Conservation (phyloP, 1,140 invertebrate species). For the Eubasilissa regina region DNA sequence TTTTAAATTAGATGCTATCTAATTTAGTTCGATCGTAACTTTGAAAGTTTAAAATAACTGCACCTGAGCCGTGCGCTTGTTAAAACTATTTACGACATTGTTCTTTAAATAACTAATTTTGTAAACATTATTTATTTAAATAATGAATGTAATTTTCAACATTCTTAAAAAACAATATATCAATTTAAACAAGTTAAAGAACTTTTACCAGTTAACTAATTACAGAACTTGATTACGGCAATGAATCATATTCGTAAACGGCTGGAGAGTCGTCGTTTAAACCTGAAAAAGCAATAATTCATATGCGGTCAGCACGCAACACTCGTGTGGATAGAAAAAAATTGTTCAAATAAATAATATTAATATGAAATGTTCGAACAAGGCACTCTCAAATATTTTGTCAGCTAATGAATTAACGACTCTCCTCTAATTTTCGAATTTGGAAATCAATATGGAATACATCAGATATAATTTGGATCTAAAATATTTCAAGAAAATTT, state of each 20-base stretch:
- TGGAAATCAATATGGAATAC: too few species aligned
- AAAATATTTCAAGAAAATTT: too few species aligned
- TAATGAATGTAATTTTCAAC: neutral
- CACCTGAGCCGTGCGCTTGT: too few species aligned
- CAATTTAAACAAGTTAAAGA: conserved; percentile 11
- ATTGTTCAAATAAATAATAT: conserved; percentile 16
- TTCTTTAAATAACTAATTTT: too few species aligned
- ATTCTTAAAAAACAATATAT: conserved; percentile 7
- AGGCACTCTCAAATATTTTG: neutral
- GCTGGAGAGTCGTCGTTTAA: conserved; percentile 25
- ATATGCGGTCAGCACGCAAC: neutral
- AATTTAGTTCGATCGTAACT: too few species aligned
- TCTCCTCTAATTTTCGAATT: too few species aligned
- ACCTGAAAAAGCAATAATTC: conserved; percentile 22
- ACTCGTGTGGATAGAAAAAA: neutral
- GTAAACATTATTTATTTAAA: neutral
- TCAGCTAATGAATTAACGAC: neutral
- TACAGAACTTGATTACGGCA: conserved; percentile 26
- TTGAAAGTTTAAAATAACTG: too few species aligned
- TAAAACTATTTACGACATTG: too few species aligned
- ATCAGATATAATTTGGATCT: too few species aligned
- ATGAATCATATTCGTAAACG: conserved; percentile 31
- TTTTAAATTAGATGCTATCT: too few species aligned
- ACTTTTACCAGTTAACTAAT: conserved; percentile 26
- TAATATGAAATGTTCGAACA: neutral